Evolutionary conservation across 2,797 vertebrate genomes (phyloP).

Genomic region (Cossypha niveicapilla): DNA sequence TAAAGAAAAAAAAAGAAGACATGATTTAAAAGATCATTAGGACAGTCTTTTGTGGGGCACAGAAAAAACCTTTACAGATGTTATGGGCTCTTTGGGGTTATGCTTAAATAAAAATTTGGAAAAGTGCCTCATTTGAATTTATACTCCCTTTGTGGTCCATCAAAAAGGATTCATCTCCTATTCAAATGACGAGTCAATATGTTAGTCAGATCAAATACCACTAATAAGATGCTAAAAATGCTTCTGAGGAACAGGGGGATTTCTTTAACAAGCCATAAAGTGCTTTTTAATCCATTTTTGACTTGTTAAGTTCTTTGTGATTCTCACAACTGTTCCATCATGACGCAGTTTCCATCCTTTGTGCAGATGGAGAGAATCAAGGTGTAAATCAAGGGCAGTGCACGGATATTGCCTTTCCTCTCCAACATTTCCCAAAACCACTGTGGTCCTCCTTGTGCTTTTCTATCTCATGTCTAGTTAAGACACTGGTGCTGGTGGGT

Average conservation of each 20-base stretch:
- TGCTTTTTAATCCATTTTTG: conserved; percentile 77
- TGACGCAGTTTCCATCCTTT: conserved; percentile 60
- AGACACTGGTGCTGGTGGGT: background rate
- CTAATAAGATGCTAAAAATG: conserved; percentile 75
- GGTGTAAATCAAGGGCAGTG: conserved; percentile 55
- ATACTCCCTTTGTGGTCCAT: conserved; percentile 73
- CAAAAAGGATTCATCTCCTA: conserved; percentile 67
- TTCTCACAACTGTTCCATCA: conserved; percentile 62
- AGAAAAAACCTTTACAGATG: conserved; percentile 43
- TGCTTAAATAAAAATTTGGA: conserved; percentile 61
- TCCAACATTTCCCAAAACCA: background rate
- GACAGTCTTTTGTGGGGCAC: conserved; percentile 11
- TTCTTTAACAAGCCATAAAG: conserved; percentile 76
- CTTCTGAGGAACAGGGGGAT: conserved; percentile 68
- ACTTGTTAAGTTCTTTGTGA: conserved; percentile 70
- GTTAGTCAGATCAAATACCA: conserved; percentile 74
- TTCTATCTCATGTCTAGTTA: background rate
- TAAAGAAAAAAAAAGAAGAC: background rate
- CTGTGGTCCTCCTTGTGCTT: background rate
- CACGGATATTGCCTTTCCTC: background rate
- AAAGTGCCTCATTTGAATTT: conserved; percentile 66
- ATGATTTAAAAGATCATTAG: conserved; percentile 11
- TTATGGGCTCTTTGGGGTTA: conserved; percentile 42
- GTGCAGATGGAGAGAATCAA: conserved; percentile 53
- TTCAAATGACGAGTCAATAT: conserved; percentile 75